phyloP scores from a whole-genome alignment of 2,888 invertebrate species.

The Ferrisia virgata region DNA sequence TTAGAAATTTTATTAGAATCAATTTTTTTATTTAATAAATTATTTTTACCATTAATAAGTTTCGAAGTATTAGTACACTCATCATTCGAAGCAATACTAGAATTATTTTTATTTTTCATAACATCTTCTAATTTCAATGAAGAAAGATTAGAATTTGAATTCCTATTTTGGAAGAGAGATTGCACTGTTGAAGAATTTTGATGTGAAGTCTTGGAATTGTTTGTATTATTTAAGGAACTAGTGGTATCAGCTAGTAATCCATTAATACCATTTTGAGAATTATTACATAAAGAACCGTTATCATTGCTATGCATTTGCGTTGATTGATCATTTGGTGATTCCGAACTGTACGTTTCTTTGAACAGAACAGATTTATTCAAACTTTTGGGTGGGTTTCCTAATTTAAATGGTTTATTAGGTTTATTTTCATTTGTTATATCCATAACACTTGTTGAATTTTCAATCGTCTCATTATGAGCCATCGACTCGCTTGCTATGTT shows the following conservation, averaged over 20 bases:
- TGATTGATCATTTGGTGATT: neutral
- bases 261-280: neutral
- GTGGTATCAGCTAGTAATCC: neutral
- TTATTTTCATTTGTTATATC: neutral
- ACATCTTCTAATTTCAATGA: neutral
- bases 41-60: constrained; percentile 4
- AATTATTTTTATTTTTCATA: neutral
- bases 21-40: neutral
- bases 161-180: neutral
- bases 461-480: neutral
- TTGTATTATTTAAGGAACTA: neutral
- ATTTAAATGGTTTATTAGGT: neutral
- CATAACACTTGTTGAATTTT: neutral
- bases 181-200: neutral
- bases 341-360: constrained; percentile 2
- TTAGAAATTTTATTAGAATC: constrained; percentile 12
- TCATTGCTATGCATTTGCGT: neutral
- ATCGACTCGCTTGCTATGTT: neutral
- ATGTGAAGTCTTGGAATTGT: neutral
- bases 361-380: constrained; percentile 14
- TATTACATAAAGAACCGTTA: neutral
- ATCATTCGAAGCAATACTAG: neutral
- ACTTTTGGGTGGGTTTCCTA: neutral
- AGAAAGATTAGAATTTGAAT: neutral
- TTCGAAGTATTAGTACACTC: neutral